These are phyloP conservation scores for Agriopis leucophaearia DNA, from an alignment of 2,888 invertebrate species.

Conservation along the genomic window DNA sequence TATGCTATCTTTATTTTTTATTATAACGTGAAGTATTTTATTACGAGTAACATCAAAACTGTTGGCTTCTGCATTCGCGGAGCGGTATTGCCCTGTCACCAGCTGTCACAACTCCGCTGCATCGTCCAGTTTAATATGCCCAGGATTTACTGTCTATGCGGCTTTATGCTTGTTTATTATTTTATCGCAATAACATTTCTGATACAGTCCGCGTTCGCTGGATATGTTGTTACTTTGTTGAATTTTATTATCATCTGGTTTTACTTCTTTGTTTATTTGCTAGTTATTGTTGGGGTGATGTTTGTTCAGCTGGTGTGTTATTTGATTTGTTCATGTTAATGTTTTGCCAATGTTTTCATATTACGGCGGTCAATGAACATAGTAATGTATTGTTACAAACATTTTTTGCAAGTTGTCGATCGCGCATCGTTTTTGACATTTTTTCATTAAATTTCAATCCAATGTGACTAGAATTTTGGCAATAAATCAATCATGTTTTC, in stretches of 20 bases:
- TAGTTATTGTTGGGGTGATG: constrained; percentile 4
- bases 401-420: too few relatives aligned
- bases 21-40: constrained; percentile 1
- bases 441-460: too few relatives aligned
- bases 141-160: constrained; percentile 52
- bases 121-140: constrained; percentile 48
- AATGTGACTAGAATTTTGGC: too few relatives aligned
- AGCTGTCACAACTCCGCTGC: constrained; percentile 41
- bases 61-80: constrained; percentile 10
- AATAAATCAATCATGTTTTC: too few relatives aligned
- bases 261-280: constrained; percentile 20
- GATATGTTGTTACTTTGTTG: constrained; percentile 18
- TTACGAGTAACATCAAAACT: constrained; percentile 12
- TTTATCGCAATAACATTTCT: constrained; percentile 31
- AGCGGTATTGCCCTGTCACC: constrained; percentile 42
- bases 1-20: neutral
- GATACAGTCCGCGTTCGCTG: constrained; percentile 10
- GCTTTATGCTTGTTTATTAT: constrained; percentile 25
- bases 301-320: constrained; percentile 5
- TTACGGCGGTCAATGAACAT: too few relatives aligned
- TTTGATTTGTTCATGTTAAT: constrained; percentile 2
- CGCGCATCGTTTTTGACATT: too few relatives aligned
- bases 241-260: constrained; percentile 23
- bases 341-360: constrained; percentile 1
- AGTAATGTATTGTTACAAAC: too few relatives aligned